These are phyloP conservation scores for Condylostylus longicornis DNA, from an alignment of 1,140 invertebrate species.

Conservation along the genomic window DNA sequence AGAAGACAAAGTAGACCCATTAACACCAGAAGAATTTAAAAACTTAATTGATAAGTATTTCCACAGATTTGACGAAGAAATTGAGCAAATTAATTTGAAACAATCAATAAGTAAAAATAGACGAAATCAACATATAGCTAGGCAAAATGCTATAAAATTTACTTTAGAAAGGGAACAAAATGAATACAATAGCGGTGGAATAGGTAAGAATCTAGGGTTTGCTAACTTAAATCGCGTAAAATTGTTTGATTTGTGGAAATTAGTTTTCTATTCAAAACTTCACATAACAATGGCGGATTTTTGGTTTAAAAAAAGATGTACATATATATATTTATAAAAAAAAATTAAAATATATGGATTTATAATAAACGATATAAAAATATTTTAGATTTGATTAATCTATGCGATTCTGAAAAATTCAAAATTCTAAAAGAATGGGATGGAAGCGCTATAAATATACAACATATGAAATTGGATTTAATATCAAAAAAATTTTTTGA, in stretches of 20 bases:
- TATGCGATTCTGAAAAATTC: conserved; percentile 24
- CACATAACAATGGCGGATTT: no score
- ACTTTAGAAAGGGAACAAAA: conserved; percentile 49
- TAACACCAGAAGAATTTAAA: conserved; percentile 40
- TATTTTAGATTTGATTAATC: conserved; percentile 27
- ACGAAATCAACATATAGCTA: conserved; percentile 48
- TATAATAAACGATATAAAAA: no score
- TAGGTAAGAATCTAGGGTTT: conserved; percentile 37
- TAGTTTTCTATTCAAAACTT: no score
- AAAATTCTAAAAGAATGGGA: conserved; percentile 26
- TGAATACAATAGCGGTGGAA: conserved; percentile 55
- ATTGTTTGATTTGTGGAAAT: conserved; percentile 1
- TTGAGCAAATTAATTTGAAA: conserved; percentile 57
- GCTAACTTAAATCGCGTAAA: conserved; percentile 1
- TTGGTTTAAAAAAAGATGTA: no score
- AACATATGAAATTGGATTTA: conserved; percentile 29
- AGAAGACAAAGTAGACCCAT: conserved; percentile 34
- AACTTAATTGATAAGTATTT: conserved; percentile 40
- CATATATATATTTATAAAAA: no score
- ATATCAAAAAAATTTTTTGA: no score
- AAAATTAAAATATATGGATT: no score
- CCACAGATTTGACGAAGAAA: conserved; percentile 54
- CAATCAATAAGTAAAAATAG: conserved; percentile 56
- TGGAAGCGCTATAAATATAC: conserved; percentile 26
- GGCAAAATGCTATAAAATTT: conserved; percentile 56